Conservation (phyloP, 30 jellyfish, hydroid and myxozoan genomes). For the Catostylus mosaicus region DNA sequence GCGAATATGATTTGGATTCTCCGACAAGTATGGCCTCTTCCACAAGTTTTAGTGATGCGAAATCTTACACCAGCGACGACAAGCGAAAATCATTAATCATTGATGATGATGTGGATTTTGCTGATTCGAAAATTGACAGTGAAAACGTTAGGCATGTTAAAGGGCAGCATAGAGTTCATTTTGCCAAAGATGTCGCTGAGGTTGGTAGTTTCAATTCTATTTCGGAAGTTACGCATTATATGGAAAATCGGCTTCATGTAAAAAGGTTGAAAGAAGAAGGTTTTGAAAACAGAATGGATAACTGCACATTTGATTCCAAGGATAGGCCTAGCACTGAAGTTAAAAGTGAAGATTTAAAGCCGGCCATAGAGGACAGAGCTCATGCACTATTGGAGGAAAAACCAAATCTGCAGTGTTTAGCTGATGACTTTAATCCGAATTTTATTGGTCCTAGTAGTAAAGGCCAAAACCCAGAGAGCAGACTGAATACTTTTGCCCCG, state of each 20-base stretch:
- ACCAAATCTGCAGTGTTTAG: not conserved
- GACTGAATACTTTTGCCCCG: not conserved
- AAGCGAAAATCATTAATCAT: not conserved
- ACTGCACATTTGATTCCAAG: not conserved
- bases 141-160: not conserved
- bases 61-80: not conserved
- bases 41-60: conserved; percentile 28
- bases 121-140: not conserved
- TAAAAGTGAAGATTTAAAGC: not conserved
- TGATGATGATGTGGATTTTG: conserved; percentile 7
- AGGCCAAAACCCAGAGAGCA: not conserved
- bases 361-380: not conserved
- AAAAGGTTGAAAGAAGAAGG: not conserved
- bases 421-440: not conserved
- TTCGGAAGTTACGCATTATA: not conserved
- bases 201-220: not conserved
- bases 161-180: conserved; percentile 21
- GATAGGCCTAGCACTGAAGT: not conserved
- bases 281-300: not conserved
- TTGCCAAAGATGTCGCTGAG: conserved; percentile 14
- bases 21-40: conserved; percentile 41
- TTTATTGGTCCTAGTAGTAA: not conserved
- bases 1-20: conserved; percentile 47
- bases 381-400: too few species aligned
- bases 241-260: not conserved